Evolutionary conservation across 1,140 invertebrate species (phyloP).

Genomic region (Drosophila prosaltans): DNA sequence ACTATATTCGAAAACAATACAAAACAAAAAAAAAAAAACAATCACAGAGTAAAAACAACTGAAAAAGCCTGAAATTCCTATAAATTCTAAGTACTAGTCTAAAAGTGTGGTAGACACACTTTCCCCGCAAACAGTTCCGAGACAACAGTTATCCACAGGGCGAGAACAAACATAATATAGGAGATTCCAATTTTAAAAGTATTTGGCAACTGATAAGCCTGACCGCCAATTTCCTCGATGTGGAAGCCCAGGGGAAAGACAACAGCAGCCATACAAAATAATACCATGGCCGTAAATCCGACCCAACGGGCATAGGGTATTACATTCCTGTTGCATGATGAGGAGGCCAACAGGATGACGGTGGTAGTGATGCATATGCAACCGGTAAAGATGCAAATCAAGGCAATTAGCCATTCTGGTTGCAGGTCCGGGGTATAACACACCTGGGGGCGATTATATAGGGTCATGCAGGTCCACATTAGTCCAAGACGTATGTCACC

Average conservation of each 20-base stretch:
- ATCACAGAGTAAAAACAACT: conserved; percentile 40
- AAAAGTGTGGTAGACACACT: conserved; percentile 97
- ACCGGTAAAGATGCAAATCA: conserved; percentile 95
- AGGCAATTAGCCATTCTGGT: conserved; percentile 94
- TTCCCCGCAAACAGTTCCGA: conserved; percentile 98
- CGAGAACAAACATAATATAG: conserved; percentile 97
- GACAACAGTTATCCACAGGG: conserved; percentile 97
- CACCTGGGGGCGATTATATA: conserved; percentile 93
- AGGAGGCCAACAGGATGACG: conserved; percentile 92
- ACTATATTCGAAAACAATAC: conserved; percentile 28
- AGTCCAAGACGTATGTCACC: conserved; percentile 91
- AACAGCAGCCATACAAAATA: conserved; percentile 96
- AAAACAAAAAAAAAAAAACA: neutral
- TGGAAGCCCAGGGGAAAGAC: conserved; percentile 98
- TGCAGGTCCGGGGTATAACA: conserved; percentile 94
- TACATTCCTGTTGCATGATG: conserved; percentile 95
- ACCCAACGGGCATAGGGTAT: conserved; percentile 97
- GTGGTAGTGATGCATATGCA: conserved; percentile 96
- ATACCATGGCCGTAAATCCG: conserved; percentile 97
- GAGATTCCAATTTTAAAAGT: conserved; percentile 98
- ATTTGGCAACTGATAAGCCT: conserved; percentile 97
- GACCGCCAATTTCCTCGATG: conserved; percentile 97
- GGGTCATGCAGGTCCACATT: conserved; percentile 96
- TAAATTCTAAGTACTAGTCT: conserved; percentile 57
- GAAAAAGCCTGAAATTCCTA: conserved; percentile 28